Evolutionary conservation across 2,888 invertebrate species (phyloP).

Genomic region (Drosophila nr. fundita): DNA sequence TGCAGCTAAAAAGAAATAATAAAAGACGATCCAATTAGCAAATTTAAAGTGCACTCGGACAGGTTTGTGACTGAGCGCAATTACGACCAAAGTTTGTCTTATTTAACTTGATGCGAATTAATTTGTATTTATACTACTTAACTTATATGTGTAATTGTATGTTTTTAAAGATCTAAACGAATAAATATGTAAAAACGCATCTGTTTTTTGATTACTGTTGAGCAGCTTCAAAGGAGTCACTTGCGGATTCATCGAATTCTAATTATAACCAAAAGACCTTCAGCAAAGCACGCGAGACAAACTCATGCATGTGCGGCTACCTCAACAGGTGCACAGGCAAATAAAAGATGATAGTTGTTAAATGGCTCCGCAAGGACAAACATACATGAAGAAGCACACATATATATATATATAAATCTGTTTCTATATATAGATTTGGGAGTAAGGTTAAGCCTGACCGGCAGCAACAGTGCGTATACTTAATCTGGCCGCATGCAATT

Average conservation of each 20-base stretch:
- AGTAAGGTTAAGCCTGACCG: conserved; percentile 10
- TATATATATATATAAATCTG: not conserved
- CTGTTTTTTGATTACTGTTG: conserved; percentile 21
- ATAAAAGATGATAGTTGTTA: conserved; percentile 33
- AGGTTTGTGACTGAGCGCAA: conserved; percentile 27
- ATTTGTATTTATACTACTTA: conserved; percentile 28
- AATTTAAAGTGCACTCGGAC: conserved; percentile 53
- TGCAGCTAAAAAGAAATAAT: conserved; percentile 16
- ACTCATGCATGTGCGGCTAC: not conserved
- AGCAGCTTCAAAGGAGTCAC: not conserved
- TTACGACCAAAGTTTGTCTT: conserved; percentile 28
- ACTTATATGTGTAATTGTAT: conserved; percentile 9
- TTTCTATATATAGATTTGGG: not conserved
- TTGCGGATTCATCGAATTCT: not conserved
- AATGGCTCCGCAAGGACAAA: conserved; percentile 11
- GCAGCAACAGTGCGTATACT: conserved; percentile 70
- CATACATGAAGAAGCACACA: conserved; percentile 2
- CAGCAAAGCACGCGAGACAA: not conserved
- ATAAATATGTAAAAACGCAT: conserved; percentile 30
- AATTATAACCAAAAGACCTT: too few relatives aligned
- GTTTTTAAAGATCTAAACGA: conserved; percentile 11
- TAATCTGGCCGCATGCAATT: conserved; percentile 57
- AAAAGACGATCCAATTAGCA: conserved; percentile 56
- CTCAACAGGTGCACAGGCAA: conserved; percentile 63
- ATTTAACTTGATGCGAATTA: conserved; percentile 27